Evolutionary conservation across 2,797 vertebrate species (phyloP), one percentile per base, ranked within the genome.

Genomic region (Hipposideros larvatus): DNA sequence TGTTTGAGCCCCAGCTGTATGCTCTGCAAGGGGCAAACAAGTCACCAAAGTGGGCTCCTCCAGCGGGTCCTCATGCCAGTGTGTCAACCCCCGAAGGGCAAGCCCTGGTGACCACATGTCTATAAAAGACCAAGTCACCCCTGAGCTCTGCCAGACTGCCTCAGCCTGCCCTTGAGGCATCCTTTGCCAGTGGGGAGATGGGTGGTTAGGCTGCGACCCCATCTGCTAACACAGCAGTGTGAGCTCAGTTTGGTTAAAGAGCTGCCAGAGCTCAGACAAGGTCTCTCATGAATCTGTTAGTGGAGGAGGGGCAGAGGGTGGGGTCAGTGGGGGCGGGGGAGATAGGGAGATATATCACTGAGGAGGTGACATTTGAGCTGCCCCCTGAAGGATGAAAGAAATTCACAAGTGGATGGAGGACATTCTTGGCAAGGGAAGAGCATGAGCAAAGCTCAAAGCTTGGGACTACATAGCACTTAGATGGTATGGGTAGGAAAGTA

Each of bases 381-480:
- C n/a, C 18, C 74, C 79, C 37, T 26, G 79, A 94, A 85, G 89
- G 68, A 13, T 26, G 79, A 74, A 26, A 94, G 61, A 87, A 80
- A 83, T 59, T 89, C 51, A 31, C 65, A 68, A 78, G 61, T 84
- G 41, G 18, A n/a, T 41, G 1, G 41, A 89, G 51, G 63, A 22
- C 37, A 19, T 41, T 78, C 37, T 24, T n/a, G 48, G 68, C 37
- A 63, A 53, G 43, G 65, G 46, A 43, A 65, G 0, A 31, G 22
- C 0, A 8, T n/a, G 34, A 46, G 63, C 51, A 71, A 63, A 57
- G 19, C 55, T 18, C 53, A 43, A 37, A 79, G 18, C 41, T 74
- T 26, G 65, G 68, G 66, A 55, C 22, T 28, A 14, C 59, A 13
- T 3, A 41, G 86, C 34, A 46, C 48, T 53, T 26, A 65, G 70